Base-by-base conservation (phyloP, 2,797 vertebrate genomes). In the Notoglanidium macrostoma region DNA sequence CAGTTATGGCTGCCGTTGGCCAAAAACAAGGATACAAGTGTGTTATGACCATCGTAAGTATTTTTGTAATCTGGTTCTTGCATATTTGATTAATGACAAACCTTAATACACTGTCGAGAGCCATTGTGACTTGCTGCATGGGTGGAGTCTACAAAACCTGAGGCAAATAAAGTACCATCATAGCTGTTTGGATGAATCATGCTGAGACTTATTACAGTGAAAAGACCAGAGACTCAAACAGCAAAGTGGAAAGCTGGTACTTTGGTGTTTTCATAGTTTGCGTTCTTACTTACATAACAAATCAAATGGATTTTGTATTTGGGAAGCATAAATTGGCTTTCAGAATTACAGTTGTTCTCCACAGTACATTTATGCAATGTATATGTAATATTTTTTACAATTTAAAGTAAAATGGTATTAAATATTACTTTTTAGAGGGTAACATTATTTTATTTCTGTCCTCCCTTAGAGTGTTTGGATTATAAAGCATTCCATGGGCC, bases 401-500 rank as follows among this genome's bases (percentile, higher is more conserved):
- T 79, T 40, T 17, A 79, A 40, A 32, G 23, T 40, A 79, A 78
- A 21, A 74, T 51, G 23, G 17, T 40, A 7, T 59, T 29, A 55
- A 83, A 67, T 40, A 32, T 49, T 57, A 35, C 35, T 17, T 57
- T n/a, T 5, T 21, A 55, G 15, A 35, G 5, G 9, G 9, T 57
- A 35, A 72, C 54, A 32, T 55, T 46, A 49, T 17, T 51, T 26
- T 7, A n/a, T 79, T 70, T 73, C 19, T 46, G 14, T 86, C 55
- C 59, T 73, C 40, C 81, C 73, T 87, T 92, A 95, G 95, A 95
- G 68, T 94, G 94, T 91, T 87, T 94, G 93, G 95, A 96, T 89
- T 94, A 94, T 77, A 95, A 94, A 29, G 93, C 93, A 11, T 96
- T 93, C 85, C 94, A 95, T 83, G 95, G 96, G 51, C 95, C 96